Percentiles rank a stretch among this genome's conserved stretches.
These are phyloP conservation scores for Macropis europaea DNA, from an alignment of 2,888 invertebrate species.

Conservation along the genomic window DNA sequence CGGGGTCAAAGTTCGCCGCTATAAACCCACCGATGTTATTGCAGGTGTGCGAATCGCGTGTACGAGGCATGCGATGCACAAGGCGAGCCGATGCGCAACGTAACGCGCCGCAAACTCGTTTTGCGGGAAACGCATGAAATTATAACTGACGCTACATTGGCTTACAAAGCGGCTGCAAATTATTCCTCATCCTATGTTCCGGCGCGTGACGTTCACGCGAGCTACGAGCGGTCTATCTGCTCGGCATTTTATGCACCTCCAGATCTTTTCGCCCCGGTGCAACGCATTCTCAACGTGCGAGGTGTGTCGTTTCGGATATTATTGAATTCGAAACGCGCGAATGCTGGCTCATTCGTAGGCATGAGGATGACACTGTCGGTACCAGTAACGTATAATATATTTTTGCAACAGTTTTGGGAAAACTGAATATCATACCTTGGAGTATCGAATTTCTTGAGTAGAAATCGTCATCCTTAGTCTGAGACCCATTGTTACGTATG, in stretches of 20 bases:
- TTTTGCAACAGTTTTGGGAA: too few relatives aligned
- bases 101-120: conserved; percentile 44
- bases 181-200: conserved; percentile 22
- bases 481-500: too few relatives aligned
- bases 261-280: neutral
- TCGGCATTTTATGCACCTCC: neutral
- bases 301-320: too few relatives aligned
- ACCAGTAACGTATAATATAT: too few relatives aligned
- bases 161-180: conserved; percentile 37
- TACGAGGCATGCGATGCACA: conserved; percentile 11
- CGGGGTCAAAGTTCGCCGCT: conserved; percentile 53
- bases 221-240: too few relatives aligned
- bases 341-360: too few relatives aligned
- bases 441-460: too few relatives aligned
- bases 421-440: too few relatives aligned
- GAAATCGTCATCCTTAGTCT: too few relatives aligned
- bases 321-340: too few relatives aligned
- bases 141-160: conserved; percentile 46
- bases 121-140: conserved; percentile 52
- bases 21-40: conserved; percentile 62
- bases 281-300: neutral
- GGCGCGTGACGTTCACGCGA: conserved; percentile 1
- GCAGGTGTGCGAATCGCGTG: conserved; percentile 46
- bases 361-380: too few relatives aligned
- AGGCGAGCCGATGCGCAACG: conserved; percentile 20